Percentiles rank a stretch among this genome's conserved stretches.
phyloP scores from a whole-genome alignment of 2,113 vertebrate genomes.

The Psittacara wagleri region DNA sequence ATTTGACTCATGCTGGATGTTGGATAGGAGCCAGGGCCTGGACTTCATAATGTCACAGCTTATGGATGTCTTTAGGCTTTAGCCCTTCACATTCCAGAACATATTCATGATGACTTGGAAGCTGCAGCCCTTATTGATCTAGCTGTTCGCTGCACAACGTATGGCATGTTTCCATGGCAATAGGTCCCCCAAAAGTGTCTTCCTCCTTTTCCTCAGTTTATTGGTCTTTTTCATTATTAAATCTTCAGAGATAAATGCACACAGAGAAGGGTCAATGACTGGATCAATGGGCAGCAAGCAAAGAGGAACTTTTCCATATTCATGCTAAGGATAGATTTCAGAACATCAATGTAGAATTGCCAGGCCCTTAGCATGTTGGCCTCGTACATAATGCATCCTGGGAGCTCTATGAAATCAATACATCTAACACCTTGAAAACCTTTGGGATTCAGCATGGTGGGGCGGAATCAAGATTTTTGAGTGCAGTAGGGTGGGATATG shows the following conservation, averaged over 20 bases:
- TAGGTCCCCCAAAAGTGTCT: constrained; percentile 27
- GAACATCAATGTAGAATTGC: constrained; percentile 21
- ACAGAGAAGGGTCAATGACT: background rate
- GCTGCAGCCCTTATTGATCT: constrained; percentile 47
- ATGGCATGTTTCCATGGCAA: constrained; percentile 22
- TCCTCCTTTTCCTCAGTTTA: constrained; percentile 2
- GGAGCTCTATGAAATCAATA: background rate
- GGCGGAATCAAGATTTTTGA: background rate
- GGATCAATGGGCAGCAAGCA: constrained; percentile 52
- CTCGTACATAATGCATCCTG: constrained; percentile 30
- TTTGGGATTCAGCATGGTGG: background rate
- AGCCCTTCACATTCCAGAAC: constrained; percentile 15
- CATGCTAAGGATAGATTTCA: constrained; percentile 24
- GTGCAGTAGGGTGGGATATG: background rate
- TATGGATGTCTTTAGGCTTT: background rate
- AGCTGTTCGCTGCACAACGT: background rate
- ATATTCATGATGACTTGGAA: background rate
- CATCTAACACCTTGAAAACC: background rate
- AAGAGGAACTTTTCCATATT: constrained; percentile 59
- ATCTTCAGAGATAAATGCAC: constrained; percentile 36
- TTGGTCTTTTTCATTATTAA: constrained; percentile 46
- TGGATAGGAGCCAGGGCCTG: background rate
- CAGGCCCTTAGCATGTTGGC: background rate
- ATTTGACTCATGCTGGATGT: background rate
- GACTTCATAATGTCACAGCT: background rate